Base-by-base conservation (phyloP, 1,140 invertebrate genomes). In the Aleiodes sp. region DNA sequence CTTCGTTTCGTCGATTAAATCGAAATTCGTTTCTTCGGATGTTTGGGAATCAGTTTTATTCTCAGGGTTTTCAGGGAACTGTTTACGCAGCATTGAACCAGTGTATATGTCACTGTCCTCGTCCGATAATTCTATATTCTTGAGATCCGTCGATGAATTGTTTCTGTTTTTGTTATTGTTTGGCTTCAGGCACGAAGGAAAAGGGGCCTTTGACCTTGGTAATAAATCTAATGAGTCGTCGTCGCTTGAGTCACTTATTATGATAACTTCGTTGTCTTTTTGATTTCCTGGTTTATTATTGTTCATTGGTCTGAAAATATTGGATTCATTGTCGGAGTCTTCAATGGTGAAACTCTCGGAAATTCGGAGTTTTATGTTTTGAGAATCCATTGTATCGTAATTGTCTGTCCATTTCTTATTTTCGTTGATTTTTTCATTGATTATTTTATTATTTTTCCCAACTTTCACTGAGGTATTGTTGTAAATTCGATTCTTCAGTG, bases 171-270 rank as follows among this genome's bases (percentile, higher is more conserved):
- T 31, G 9, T 24, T 14, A 16, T 16, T 31, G 29, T 41, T 9
- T 62, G 8, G 61, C 72, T n/a, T n/a, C n/a, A n/a, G n/a, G n/a
- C n/a, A n/a, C n/a, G n/a, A n/a, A n/a, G n/a, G n/a, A n/a, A n/a
- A n/a, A n/a, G n/a, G n/a, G n/a, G n/a, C n/a, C n/a, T n/a, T n/a
- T n/a, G n/a, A n/a, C n/a, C n/a, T n/a, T n/a, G n/a, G n/a, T n/a
- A n/a, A n/a, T n/a, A n/a, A n/a, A n/a, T n/a, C n/a, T n/a, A n/a
- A n/a, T n/a, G 70, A 59, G 60, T 76, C 41, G 62, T 76, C 65
- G 16, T 76, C 78, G 62, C 76, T 79, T 0, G 78, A 79, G 21
- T 79, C 78, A 31, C 76, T 78, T 16, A 78, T 78, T 3, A 78
- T 52, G 8, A 78, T 76, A 2, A 78, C 37, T 46, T 74, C 73